Evolutionary conservation across 2,113 vertebrate genomes (phyloP).

Genomic region (Notiomystis cincta): DNA sequence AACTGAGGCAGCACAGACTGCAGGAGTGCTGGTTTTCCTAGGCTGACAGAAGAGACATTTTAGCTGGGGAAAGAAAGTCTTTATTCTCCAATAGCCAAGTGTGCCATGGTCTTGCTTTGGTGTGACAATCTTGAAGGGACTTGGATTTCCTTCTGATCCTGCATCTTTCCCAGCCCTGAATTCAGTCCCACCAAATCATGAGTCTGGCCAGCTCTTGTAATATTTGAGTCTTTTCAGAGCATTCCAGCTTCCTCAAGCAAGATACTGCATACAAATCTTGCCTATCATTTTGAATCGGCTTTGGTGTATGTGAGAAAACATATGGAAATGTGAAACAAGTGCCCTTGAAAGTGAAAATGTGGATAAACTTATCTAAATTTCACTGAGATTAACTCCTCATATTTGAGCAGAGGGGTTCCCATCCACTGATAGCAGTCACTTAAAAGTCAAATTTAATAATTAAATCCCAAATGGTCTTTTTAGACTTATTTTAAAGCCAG

Average conservation of each 20-base stretch:
- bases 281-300: background rate
- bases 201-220: background rate
- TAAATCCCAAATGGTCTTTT: background rate
- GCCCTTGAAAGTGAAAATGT: background rate
- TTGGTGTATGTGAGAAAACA: background rate
- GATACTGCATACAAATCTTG: background rate
- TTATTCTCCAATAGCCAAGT: background rate
- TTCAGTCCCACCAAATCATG: background rate
- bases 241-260: background rate
- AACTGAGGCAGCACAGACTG: background rate
- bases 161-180: background rate
- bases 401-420: background rate
- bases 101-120: background rate
- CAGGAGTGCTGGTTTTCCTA: background rate
- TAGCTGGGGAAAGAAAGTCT: background rate
- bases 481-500: background rate
- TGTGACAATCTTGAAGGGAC: background rate
- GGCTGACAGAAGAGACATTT: background rate
- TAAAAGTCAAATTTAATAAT: background rate
- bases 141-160: background rate
- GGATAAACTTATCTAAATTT: background rate
- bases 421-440: background rate
- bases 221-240: background rate
- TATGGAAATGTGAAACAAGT: background rate
- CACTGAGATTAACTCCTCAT: background rate